These are phyloP conservation scores for Petaurus breviceps DNA, from an alignment of 2,113 vertebrate genomes.

Conservation along the genomic window DNA sequence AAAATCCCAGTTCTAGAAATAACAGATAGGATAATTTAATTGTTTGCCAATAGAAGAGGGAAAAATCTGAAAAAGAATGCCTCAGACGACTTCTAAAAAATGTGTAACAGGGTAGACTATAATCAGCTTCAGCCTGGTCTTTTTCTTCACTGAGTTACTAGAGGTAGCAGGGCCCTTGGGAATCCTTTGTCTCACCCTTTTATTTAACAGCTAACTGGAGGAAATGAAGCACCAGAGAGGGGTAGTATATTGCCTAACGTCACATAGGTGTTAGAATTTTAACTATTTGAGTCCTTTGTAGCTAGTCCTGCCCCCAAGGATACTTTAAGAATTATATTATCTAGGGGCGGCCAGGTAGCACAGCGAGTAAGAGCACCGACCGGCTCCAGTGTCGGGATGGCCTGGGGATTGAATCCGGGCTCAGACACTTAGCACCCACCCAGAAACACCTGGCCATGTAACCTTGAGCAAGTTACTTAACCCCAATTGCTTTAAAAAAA, in stretches of 20 bases:
- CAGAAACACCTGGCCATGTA: too few species aligned
- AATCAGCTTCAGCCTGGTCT: not conserved
- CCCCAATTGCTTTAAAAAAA: too few species aligned
- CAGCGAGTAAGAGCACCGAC: too few species aligned
- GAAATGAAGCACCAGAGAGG: not conserved
- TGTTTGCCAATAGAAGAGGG: conserved; percentile 34
- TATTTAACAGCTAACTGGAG: not conserved
- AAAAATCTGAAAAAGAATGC: not conserved
- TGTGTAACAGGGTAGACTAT: not conserved
- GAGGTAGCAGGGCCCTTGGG: not conserved
- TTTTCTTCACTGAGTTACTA: not conserved
- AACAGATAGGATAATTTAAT: not conserved
- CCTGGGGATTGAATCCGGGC: too few species aligned
- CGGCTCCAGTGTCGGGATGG: too few species aligned
- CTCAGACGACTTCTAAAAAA: not conserved
- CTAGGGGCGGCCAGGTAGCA: too few species aligned
- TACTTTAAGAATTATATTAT: not conserved
- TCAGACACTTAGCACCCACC: too few species aligned
- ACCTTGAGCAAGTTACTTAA: too few species aligned
- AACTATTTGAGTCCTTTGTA: not conserved
- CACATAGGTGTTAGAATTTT: not conserved
- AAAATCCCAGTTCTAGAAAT: conserved; percentile 30
- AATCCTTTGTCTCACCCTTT: not conserved
- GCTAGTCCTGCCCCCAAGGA: not conserved
- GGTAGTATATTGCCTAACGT: not conserved